phyloP scores from a whole-genome alignment of 2,888 invertebrate genomes.

The Parascotia fuliginaria region DNA sequence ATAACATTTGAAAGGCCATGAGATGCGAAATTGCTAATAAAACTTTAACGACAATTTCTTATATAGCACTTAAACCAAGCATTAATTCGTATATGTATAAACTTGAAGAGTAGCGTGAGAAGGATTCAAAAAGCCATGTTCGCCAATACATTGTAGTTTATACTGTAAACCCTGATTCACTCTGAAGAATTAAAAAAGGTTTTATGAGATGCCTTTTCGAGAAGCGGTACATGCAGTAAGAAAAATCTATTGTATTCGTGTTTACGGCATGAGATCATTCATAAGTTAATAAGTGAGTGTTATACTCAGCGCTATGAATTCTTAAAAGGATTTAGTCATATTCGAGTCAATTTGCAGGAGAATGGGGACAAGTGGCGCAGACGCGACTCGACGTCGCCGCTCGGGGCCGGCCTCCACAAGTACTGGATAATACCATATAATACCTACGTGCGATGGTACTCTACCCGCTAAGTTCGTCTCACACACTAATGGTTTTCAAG shows the following conservation, averaged over 20 bases:
- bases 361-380: conserved; percentile 75
- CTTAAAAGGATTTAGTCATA: conserved; percentile 79
- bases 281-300: conserved; percentile 60
- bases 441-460: conserved; percentile 30
- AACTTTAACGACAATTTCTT: conserved; percentile 61
- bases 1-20: conserved; percentile 57
- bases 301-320: conserved; percentile 57
- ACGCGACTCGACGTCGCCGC: conserved; percentile 66
- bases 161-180: conserved; percentile 50
- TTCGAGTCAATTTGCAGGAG: conserved; percentile 71
- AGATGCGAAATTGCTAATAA: conserved; percentile 61
- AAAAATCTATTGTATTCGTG: conserved; percentile 42
- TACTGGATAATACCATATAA: conserved; percentile 37
- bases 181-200: conserved; percentile 33
- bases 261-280: conserved; percentile 59
- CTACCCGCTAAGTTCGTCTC: conserved; percentile 45
- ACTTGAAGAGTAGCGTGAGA: conserved; percentile 13
- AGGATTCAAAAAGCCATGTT: conserved; percentile 4
- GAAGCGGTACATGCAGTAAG: conserved; percentile 16
- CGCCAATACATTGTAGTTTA: conserved; percentile 22
- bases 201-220: conserved; percentile 12
- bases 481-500: conserved; percentile 55
- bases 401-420: conserved; percentile 34
- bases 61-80: conserved; percentile 38
- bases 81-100: conserved; percentile 28